Evolutionary conservation across 64 coral and sea anemone species (phyloP).

Genomic region (Acropora yongei): DNA sequence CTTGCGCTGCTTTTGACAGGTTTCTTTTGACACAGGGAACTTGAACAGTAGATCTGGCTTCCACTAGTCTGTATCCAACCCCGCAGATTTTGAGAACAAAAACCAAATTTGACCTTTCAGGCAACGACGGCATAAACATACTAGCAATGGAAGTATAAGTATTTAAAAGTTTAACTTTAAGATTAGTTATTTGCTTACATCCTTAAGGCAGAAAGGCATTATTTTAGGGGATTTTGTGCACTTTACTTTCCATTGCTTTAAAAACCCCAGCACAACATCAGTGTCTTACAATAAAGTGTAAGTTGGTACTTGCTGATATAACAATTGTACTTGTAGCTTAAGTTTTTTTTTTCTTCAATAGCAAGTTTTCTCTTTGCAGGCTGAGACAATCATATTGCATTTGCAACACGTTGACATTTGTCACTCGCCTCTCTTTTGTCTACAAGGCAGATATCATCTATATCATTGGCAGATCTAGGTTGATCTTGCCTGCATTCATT

Average conservation of each 20-base stretch:
- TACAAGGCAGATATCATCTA: not conserved
- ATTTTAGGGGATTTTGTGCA: not conserved
- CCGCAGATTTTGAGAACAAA: not conserved
- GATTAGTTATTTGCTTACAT: too few relatives aligned
- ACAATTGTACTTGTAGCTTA: not conserved
- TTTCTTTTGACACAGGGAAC: too few relatives aligned
- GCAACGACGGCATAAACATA: too few relatives aligned
- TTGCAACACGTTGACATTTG: not conserved
- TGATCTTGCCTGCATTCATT: not conserved
- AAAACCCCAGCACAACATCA: not conserved
- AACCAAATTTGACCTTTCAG: too few relatives aligned
- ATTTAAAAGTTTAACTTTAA: too few relatives aligned
- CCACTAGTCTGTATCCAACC: not conserved
- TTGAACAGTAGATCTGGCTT: too few relatives aligned
- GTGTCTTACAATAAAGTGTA: not conserved
- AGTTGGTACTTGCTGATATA: not conserved
- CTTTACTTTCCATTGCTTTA: not conserved
- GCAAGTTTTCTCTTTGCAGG: not conserved
- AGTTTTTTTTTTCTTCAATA: not conserved
- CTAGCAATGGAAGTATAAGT: too few relatives aligned
- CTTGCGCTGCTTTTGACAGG: too few relatives aligned
- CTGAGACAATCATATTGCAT: not conserved
- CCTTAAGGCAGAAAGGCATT: too few relatives aligned
- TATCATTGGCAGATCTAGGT: not conserved
- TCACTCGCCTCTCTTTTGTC: not conserved